Conservation (phyloP, 2,888 invertebrate genomes). For the Chorisops tibialis region DNA sequence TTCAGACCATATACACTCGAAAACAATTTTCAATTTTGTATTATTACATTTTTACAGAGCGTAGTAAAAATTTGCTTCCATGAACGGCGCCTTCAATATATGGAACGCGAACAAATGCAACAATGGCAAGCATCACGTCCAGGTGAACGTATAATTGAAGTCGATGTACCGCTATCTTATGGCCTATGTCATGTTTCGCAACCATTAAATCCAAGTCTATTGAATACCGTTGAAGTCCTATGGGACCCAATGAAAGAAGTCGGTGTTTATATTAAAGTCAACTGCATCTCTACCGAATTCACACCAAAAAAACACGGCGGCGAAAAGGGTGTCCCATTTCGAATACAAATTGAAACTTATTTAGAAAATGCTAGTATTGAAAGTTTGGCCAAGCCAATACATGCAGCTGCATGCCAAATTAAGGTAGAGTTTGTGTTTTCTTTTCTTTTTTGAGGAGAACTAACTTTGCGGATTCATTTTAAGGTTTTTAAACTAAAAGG, state of each 20-base stretch:
- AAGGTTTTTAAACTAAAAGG: slow-evolving; percentile 86
- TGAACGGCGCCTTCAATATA: slow-evolving; percentile 91
- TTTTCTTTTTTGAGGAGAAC: background rate
- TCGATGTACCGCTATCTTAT: slow-evolving; percentile 90
- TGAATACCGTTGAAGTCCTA: slow-evolving; percentile 82
- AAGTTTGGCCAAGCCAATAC: slow-evolving; percentile 61
- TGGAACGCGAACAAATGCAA: slow-evolving; percentile 89
- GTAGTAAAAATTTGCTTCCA: slow-evolving; percentile 92
- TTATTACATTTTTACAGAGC: slow-evolving; percentile 57
- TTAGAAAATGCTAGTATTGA: slow-evolving; percentile 45
- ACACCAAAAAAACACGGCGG: slow-evolving; percentile 97
- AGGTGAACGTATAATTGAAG: slow-evolving; percentile 87
- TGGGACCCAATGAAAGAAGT: slow-evolving; percentile 98
- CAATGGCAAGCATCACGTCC: slow-evolving; percentile 88
- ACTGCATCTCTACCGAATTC: slow-evolving; percentile 97
- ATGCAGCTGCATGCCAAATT: slow-evolving; percentile 94
- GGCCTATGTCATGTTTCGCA: slow-evolving; percentile 82
- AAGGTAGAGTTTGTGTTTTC: slow-evolving; percentile 62
- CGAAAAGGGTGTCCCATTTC: slow-evolving; percentile 95
- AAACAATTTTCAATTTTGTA: slow-evolving; percentile 38
- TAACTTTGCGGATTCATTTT: slow-evolving; percentile 12
- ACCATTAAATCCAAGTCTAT: slow-evolving; percentile 59
- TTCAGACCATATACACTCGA: background rate
- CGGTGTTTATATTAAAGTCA: slow-evolving; percentile 91
- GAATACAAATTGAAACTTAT: slow-evolving; percentile 89